Evolutionary conservation across 37 sponge, comb jelly and placozoan species (phyloP).

Genomic region (Geodia barretti): DNA sequence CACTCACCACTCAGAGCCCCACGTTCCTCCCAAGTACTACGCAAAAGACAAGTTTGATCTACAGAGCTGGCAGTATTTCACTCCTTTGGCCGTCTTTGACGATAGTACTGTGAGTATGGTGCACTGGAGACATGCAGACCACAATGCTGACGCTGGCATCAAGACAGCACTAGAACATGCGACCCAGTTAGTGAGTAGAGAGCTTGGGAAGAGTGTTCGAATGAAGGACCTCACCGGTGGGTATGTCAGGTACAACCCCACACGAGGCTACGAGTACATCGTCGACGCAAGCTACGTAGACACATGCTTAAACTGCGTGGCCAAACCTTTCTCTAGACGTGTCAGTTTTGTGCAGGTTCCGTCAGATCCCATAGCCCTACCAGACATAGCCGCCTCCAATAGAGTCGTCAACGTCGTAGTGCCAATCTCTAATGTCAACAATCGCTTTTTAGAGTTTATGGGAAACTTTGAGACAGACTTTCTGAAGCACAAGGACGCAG

Average conservation of each 20-base stretch:
- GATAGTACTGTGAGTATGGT: conserved; percentile 8
- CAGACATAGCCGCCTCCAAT: neutral
- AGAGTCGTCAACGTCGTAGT: conserved; percentile 43
- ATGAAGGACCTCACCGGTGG: conserved; percentile 64
- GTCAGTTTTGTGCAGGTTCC: conserved; percentile 50
- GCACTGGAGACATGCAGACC: conserved; percentile 1
- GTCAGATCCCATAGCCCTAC: conserved; percentile 15
- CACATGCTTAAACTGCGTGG: neutral
- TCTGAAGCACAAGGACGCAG: conserved; percentile 25
- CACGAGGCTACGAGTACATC: conserved; percentile 56
- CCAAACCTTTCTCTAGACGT: conserved; percentile 13
- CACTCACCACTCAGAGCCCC: neutral
- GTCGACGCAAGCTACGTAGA: conserved; percentile 45
- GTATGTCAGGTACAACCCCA: conserved; percentile 58
- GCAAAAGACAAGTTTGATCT: conserved; percentile 21
- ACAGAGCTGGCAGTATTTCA: conserved; percentile 49
- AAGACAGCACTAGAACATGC: conserved; percentile 9
- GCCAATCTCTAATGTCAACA: conserved; percentile 50
- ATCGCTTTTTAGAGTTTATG: conserved; percentile 54
- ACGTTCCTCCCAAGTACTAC: conserved; percentile 6
- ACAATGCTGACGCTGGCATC: neutral
- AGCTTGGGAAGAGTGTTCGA: conserved; percentile 16
- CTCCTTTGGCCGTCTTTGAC: conserved; percentile 1
- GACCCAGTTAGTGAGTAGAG: conserved; percentile 15
- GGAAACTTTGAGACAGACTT: conserved; percentile 40